Conservation (phyloP, 2,888 invertebrate genomes). For the Drosophila longiperda region DNA sequence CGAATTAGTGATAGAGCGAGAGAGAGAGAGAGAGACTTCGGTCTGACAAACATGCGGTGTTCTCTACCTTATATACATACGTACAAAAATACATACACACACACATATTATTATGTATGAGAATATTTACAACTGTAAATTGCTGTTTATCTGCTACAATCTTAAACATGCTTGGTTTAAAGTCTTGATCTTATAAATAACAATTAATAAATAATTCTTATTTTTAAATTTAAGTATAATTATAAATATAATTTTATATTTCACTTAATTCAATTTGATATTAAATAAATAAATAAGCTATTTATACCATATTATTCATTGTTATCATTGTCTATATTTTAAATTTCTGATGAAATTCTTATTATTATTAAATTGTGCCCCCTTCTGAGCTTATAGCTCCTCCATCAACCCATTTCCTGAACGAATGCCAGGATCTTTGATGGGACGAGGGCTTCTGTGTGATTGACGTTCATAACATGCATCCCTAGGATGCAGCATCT, state of each 20-base stretch:
- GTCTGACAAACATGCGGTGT: background rate
- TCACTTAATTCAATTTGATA: too few species aligned
- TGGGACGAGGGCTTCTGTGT: too few species aligned
- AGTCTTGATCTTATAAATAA: background rate
- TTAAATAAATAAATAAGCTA: too few species aligned
- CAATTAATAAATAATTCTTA: background rate
- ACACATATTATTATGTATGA: background rate
- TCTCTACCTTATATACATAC: slow-evolving; percentile 5
- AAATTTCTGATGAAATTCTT: background rate
- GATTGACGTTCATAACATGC: too few species aligned
- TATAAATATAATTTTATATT: too few species aligned
- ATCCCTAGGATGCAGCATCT: too few species aligned
- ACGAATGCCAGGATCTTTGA: too few species aligned
- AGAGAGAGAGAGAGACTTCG: background rate
- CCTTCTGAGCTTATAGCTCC: too few species aligned
- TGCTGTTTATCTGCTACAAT: background rate
- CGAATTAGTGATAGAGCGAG: background rate
- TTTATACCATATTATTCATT: background rate
- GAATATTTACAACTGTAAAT: background rate
- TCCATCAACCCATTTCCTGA: too few species aligned
- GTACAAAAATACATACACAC: background rate
- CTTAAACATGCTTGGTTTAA: background rate
- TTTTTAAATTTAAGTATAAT: too few species aligned
- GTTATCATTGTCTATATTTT: background rate
- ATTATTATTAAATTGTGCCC: too few species aligned